Conservation (phyloP, 2,113 vertebrate genomes). For the Seriola rivoliana region DNA sequence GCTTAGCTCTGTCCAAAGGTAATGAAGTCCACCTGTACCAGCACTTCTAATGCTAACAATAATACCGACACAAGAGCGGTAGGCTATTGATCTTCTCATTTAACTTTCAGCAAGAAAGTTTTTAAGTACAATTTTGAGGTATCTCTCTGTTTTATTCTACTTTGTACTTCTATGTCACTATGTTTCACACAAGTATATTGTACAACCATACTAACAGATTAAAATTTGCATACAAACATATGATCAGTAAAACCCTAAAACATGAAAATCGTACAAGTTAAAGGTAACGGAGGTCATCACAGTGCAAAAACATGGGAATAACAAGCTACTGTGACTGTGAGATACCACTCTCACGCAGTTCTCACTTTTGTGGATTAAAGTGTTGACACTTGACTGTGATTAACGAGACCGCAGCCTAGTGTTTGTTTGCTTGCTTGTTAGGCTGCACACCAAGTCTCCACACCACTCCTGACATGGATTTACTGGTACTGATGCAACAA, state of each 20-base stretch:
- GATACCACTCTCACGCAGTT: not conserved
- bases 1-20: too few relatives aligned
- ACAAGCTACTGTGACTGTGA: not conserved
- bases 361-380: not conserved
- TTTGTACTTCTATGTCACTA: not conserved
- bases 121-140: too few relatives aligned
- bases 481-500: not conserved
- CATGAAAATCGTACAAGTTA: not conserved
- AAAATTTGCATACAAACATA: too few relatives aligned
- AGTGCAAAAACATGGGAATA: not conserved
- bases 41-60: too few relatives aligned
- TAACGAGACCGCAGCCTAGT: not conserved
- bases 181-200: too few relatives aligned
- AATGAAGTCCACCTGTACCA: too few relatives aligned
- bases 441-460: not conserved
- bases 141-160: not conserved
- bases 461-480: not conserved
- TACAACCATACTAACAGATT: too few relatives aligned
- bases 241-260: too few relatives aligned
- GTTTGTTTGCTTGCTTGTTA: conserved; percentile 37
- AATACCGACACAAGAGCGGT: too few relatives aligned
- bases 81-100: too few relatives aligned
- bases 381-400: conserved; percentile 17
- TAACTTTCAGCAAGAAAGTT: too few relatives aligned
- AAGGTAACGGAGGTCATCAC: too few relatives aligned